A percentile compares a stretch with the other conserved stretches of the same genome.
phyloP scores from a whole-genome alignment of 35 echinoderm and acorn worm species.

The Ptychodera flava region DNA sequence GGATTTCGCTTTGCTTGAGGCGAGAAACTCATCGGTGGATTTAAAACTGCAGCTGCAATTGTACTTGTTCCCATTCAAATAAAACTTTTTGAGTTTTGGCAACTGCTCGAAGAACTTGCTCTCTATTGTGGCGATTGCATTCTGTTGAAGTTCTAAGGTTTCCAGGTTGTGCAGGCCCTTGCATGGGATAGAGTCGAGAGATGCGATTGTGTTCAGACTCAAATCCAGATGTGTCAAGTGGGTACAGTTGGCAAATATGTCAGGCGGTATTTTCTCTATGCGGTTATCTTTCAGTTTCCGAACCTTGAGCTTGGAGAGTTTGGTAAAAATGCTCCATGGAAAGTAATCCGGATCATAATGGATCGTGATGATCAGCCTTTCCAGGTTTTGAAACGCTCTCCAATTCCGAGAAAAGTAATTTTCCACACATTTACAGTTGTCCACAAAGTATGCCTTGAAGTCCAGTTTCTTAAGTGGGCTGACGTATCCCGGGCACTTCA shows the following conservation, averaged over 20 bases:
- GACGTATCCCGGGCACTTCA: neutral
- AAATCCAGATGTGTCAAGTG: neutral
- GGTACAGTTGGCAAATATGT: neutral
- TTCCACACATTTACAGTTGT: neutral
- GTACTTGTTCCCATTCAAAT: neutral
- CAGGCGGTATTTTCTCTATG: neutral
- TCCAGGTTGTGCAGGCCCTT: neutral
- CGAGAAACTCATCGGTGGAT: neutral
- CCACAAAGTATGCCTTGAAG: neutral
- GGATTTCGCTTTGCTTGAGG: neutral
- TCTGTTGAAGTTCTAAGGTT: neutral
- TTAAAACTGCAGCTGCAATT: neutral
- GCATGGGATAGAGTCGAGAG: neutral
- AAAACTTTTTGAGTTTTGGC: neutral
- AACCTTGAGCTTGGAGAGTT: neutral
- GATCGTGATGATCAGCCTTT: neutral
- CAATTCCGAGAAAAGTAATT: neutral
- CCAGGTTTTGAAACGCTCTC: neutral
- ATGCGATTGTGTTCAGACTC: neutral
- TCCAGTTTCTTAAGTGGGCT: neutral
- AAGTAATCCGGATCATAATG: neutral
- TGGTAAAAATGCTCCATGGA: neutral
- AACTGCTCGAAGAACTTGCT: neutral
- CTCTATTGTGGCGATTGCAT: neutral
- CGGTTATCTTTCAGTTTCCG: neutral